phyloP scores from a whole-genome alignment of 2,113 vertebrate species.

The Thinocorus orbignyianus region DNA sequence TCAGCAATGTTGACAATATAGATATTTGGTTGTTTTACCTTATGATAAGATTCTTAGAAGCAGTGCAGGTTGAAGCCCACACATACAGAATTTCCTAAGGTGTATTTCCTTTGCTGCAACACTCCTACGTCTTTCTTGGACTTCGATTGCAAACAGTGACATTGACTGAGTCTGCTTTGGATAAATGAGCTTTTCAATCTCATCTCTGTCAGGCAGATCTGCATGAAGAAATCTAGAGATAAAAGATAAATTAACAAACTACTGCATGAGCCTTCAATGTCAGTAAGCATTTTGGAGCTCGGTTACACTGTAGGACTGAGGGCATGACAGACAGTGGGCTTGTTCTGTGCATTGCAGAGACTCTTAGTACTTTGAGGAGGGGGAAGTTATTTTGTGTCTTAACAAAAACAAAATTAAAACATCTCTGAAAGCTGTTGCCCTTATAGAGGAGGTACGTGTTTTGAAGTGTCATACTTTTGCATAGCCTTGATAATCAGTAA shows the following conservation, averaged over 20 bases:
- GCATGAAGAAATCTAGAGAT: not conserved
- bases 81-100: not conserved
- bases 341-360: not conserved
- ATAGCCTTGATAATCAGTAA: constrained; percentile 64
- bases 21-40: not conserved
- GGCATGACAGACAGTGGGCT: not conserved
- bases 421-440: not conserved
- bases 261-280: not conserved
- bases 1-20: not conserved
- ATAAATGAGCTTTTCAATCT: not conserved
- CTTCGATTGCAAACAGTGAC: not conserved
- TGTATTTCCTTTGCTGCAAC: not conserved
- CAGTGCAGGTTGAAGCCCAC: not conserved
- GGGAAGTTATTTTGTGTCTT: not conserved
- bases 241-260: not conserved
- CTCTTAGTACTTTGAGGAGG: not conserved
- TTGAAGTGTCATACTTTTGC: constrained; percentile 50
- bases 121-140: not conserved
- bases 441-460: not conserved
- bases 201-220: not conserved
- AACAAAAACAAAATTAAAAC: constrained; percentile 46
- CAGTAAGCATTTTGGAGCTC: not conserved
- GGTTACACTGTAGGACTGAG: not conserved
- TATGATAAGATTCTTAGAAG: not conserved
- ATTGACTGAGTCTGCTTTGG: not conserved